Conservation (phyloP, 2,888 invertebrate genomes). For the Amblyjoppa fuscipennis region DNA sequence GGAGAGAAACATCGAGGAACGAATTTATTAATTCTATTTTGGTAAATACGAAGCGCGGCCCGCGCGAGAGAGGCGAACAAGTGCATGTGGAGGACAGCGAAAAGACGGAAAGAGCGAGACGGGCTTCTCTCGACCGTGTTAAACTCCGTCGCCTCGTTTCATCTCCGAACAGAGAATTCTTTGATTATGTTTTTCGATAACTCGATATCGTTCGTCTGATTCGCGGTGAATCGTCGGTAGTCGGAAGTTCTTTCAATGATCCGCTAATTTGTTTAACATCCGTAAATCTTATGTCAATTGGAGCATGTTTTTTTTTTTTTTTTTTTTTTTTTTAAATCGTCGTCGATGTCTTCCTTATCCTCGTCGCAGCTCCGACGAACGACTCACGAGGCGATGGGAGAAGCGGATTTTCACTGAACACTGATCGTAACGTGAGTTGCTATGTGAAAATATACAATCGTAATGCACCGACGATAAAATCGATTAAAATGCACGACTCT, state of each 20-base stretch:
- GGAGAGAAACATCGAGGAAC: conserved; percentile 44
- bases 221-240: not conserved
- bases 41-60: conserved; percentile 42
- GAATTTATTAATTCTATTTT: conserved; percentile 71
- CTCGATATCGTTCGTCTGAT: not conserved
- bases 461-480: too few relatives aligned
- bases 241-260: conserved; percentile 1
- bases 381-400: conserved; percentile 3
- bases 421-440: conserved; percentile 42
- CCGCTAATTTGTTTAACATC: not conserved
- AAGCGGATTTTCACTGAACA: conserved; percentile 32
- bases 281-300: not conserved
- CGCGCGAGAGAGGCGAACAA: conserved; percentile 35
- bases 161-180: conserved; percentile 4
- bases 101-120: conserved; percentile 15
- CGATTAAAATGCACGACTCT: too few relatives aligned
- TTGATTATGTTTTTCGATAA: not conserved
- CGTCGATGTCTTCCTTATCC: not conserved
- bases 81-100: conserved; percentile 49
- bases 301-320: too few relatives aligned
- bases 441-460: not conserved
- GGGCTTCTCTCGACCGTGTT: conserved; percentile 2
- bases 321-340: not conserved
- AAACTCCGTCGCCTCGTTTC: not conserved
- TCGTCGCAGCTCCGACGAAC: conserved; percentile 1